Conservation (phyloP, 1,140 invertebrate species). For the Panulirus ornatus region DNA sequence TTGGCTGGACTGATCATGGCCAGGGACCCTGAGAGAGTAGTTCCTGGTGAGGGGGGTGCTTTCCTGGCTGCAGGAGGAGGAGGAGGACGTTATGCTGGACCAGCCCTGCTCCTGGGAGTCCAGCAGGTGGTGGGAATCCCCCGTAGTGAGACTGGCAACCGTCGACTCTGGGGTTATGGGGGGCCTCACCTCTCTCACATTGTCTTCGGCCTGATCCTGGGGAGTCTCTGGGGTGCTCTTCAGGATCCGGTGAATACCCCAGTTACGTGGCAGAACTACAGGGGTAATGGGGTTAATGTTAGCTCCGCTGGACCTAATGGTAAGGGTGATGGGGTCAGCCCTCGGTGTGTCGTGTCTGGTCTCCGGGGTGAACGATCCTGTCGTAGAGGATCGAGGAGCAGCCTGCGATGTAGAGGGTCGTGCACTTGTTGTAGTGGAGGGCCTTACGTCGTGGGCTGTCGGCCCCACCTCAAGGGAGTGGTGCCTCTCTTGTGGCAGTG, state of each 20-base stretch:
- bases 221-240: no score
- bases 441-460: background rate
- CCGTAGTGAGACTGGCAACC: background rate
- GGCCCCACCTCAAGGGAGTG: background rate
- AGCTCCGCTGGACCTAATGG: no score
- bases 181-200: background rate
- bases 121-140: background rate
- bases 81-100: background rate
- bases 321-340: no score
- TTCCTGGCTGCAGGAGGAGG: constrained; percentile 19
- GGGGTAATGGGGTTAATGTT: no score
- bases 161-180: background rate
- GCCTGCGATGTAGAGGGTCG: background rate
- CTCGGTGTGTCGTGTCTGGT: no score
- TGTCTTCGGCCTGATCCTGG: no score
- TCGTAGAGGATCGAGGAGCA: no score
- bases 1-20: background rate
- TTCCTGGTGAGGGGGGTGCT: background rate
- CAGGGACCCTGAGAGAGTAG: background rate
- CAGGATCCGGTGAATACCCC: no score
- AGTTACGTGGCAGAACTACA: no score
- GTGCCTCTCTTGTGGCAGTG: background rate
- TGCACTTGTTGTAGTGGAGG: background rate
- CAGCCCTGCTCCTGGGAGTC: background rate
- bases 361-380: no score